Evolutionary conservation across 2,888 invertebrate species (phyloP).

Genomic region (Lycia hirtaria): DNA sequence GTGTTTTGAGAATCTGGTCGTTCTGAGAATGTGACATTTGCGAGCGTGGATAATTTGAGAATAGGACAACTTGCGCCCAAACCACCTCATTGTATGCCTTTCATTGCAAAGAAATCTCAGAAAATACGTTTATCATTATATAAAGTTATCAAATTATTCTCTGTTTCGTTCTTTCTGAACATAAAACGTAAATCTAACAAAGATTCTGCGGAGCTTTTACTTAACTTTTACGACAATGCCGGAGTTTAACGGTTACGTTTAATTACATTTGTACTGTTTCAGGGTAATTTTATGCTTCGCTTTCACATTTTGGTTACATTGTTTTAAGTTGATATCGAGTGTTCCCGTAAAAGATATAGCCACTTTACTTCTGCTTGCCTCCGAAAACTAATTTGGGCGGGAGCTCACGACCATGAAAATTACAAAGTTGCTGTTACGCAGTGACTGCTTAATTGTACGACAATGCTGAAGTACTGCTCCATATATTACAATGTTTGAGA

Average conservation of each 20-base stretch:
- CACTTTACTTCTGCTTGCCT: constrained; percentile 54
- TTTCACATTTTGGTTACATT: constrained; percentile 73
- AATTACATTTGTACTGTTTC: constrained; percentile 74
- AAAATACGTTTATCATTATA: constrained; percentile 54
- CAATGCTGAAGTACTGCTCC: constrained; percentile 23
- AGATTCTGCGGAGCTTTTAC: constrained; percentile 67
- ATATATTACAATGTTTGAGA: constrained; percentile 15
- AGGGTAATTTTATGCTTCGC: constrained; percentile 65
- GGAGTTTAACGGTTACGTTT: constrained; percentile 70
- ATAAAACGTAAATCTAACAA: constrained; percentile 68
- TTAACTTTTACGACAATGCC: constrained; percentile 70
- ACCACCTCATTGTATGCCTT: constrained; percentile 35
- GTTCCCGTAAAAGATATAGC: constrained; percentile 68
- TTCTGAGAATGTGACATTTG: too few species aligned
- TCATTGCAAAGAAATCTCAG: constrained; percentile 41
- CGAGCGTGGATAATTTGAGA: too few species aligned
- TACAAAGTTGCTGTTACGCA: constrained; percentile 55
- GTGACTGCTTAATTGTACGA: constrained; percentile 33
- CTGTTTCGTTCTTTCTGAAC: constrained; percentile 55
- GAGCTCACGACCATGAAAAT: constrained; percentile 52
- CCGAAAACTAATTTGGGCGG: constrained; percentile 64
- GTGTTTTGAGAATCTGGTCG: too few species aligned
- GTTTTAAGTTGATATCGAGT: constrained; percentile 72
- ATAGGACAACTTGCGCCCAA: too few species aligned
- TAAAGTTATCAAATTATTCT: constrained; percentile 57